These are phyloP conservation scores for Dolomedes plantarius DNA, from an alignment of 2,888 invertebrate genomes.

Conservation along the genomic window DNA sequence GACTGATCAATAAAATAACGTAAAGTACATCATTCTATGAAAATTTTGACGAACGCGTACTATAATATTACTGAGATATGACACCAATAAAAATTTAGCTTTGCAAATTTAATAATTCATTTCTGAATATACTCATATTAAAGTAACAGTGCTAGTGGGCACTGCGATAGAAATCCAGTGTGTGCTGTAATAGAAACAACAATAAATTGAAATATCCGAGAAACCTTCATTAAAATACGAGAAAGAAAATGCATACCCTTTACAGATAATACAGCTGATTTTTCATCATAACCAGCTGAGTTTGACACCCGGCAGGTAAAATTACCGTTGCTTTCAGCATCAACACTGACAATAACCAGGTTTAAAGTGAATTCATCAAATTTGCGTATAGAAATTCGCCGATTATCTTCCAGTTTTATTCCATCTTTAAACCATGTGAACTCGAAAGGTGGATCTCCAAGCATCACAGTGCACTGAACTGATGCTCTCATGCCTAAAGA, in stretches of 20 bases:
- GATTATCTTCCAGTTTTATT: not conserved
- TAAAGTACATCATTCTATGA: no score
- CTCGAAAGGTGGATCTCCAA: constrained; percentile 69
- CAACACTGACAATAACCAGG: constrained; percentile 23
- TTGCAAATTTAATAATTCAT: no score
- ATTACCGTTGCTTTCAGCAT: constrained; percentile 46
- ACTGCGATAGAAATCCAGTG: no score
- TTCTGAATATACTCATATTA: no score
- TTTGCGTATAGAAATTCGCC: not conserved
- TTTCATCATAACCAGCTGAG: constrained; percentile 16
- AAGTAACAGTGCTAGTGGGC: no score
- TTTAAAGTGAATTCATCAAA: constrained; percentile 28
- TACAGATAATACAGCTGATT: constrained; percentile 22
- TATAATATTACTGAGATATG: no score
- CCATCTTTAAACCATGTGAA: constrained; percentile 71
- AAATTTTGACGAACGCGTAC: no score
- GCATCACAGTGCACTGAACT: constrained; percentile 23
- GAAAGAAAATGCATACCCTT: constrained; percentile 22
- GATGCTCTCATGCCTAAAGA: constrained; percentile 9
- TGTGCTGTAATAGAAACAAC: no score
- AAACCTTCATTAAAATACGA: no score
- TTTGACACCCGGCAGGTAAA: constrained; percentile 62
- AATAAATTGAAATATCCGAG: no score
- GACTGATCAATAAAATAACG: no score
- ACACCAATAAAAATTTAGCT: no score